Percentiles rank a stretch among this genome's conserved stretches.
phyloP scores from a whole-genome alignment of 2,797 vertebrate genomes.

The Propithecus perrieri region DNA sequence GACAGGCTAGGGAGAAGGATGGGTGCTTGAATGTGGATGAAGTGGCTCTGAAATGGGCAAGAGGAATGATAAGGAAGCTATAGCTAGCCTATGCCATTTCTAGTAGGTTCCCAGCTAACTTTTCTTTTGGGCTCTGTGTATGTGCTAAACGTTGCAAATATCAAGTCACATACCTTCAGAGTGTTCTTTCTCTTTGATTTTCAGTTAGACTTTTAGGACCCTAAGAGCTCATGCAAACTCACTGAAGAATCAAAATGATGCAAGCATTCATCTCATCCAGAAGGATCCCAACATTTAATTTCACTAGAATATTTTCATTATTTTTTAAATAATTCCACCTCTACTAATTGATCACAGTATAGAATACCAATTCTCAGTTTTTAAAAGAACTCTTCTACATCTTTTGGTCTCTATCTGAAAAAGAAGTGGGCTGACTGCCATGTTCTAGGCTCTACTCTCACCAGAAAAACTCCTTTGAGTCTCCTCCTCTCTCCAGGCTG shows the following conservation, averaged over 20 bases:
- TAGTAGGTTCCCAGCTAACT: background rate
- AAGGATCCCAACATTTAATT: background rate
- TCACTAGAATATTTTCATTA: conserved; percentile 17
- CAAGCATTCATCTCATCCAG: background rate
- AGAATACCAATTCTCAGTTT: background rate
- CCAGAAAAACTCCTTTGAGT: background rate
- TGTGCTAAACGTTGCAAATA: background rate
- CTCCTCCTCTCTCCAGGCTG: background rate
- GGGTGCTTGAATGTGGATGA: background rate
- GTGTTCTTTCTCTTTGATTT: background rate
- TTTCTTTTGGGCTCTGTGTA: background rate
- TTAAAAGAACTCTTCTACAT: background rate
- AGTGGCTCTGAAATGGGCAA: background rate
- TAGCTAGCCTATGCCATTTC: background rate
- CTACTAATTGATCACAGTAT: background rate
- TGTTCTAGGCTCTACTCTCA: background rate
- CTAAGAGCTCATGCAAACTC: background rate
- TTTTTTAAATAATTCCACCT: background rate
- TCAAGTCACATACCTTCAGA: background rate
- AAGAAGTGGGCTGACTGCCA: background rate
- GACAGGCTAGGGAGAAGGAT: background rate
- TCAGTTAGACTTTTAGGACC: background rate
- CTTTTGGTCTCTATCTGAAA: background rate
- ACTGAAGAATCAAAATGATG: conserved; percentile 6
- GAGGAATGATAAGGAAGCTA: background rate